Evolutionary conservation across 2,797 vertebrate genomes (phyloP).

Genomic region (Etheostoma perlongum): DNA sequence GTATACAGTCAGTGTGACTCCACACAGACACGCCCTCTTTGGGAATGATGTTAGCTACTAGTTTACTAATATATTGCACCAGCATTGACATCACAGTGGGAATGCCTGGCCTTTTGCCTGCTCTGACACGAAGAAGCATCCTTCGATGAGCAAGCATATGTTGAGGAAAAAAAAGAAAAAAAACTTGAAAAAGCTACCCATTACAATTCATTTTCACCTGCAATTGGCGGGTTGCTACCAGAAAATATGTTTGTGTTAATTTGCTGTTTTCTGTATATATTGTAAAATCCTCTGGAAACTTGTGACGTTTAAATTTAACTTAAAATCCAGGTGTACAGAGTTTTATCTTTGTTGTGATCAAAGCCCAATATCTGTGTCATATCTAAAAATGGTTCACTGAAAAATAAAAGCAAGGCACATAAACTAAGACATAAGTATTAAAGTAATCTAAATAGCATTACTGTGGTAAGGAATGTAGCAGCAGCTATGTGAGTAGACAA

Average conservation of each 20-base stretch:
- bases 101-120: slow-evolving; percentile 1
- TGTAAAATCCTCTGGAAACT: background rate
- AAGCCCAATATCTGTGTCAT: background rate
- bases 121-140: slow-evolving; percentile 14
- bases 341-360: background rate
- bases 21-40: slow-evolving; percentile 36
- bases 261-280: background rate
- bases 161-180: slow-evolving; percentile 22
- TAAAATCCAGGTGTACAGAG: background rate
- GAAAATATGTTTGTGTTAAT: background rate
- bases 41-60: slow-evolving; percentile 15
- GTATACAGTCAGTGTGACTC: background rate
- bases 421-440: background rate
- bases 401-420: background rate
- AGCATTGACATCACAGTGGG: slow-evolving; percentile 41
- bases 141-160: slow-evolving; percentile 18
- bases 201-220: background rate
- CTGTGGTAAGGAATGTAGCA: background rate
- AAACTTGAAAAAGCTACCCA: background rate
- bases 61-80: slow-evolving; percentile 23
- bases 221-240: background rate
- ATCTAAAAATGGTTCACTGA: background rate
- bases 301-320: background rate
- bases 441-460: background rate
- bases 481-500: slow-evolving; percentile 6